A percentile compares a stretch with the other conserved stretches of the same genome.
These are phyloP conservation scores for Cotesia vestalis DNA, from an alignment of 1,140 invertebrate species.

Conservation along the genomic window DNA sequence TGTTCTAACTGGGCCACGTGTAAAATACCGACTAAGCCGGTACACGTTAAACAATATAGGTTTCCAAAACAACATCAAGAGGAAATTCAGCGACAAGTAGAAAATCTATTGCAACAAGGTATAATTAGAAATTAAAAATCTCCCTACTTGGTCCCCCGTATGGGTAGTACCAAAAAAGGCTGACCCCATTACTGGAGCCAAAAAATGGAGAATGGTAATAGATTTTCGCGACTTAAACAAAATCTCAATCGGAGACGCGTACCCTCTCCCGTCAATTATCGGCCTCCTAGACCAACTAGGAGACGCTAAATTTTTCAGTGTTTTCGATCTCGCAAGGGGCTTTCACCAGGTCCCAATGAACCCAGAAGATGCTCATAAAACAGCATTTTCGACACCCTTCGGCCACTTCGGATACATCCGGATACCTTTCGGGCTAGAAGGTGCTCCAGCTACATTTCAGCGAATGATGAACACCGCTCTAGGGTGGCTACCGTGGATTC, in stretches of 20 bases:
- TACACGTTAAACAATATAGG: too few species aligned
- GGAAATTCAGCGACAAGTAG: conserved; percentile 7
- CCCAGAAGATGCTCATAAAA: conserved; percentile 18
- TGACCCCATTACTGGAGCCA: neutral
- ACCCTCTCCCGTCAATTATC: conserved; percentile 24
- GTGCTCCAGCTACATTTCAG: too few species aligned
- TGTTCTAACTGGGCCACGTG: neutral
- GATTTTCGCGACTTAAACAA: conserved; percentile 24
- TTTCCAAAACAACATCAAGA: too few species aligned
- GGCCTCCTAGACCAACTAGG: conserved; percentile 30
- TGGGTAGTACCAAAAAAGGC: conserved; percentile 10
- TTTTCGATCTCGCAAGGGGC: conserved; percentile 14
- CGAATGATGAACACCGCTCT: too few species aligned
- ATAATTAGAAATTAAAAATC: conserved; percentile 12
- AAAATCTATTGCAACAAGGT: neutral
- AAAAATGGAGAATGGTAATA: conserved; percentile 30
- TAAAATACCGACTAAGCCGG: too few species aligned
- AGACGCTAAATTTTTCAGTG: conserved; percentile 20
- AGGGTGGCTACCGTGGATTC: too few species aligned
- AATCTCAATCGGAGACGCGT: conserved; percentile 26
- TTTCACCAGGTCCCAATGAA: conserved; percentile 22
- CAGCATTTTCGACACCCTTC: conserved; percentile 25
- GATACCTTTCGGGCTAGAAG: too few species aligned
- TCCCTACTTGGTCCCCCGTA: neutral
- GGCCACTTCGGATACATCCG: too few species aligned